phyloP scores from a whole-genome alignment of 2,113 vertebrate species.

The Stigmatopora nigra region DNA sequence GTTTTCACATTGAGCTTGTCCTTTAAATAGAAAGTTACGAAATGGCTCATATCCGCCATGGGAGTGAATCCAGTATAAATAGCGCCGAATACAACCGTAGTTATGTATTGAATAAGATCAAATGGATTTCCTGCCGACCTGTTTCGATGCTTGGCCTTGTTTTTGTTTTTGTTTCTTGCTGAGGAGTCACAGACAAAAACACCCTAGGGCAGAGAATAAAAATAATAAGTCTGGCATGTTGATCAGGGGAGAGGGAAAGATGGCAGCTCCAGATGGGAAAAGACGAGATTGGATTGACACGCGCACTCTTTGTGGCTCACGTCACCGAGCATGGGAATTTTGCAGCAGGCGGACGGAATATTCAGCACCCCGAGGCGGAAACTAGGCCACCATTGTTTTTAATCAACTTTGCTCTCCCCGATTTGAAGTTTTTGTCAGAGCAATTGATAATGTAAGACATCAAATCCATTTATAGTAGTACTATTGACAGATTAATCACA shows the following conservation, averaged over 20 bases:
- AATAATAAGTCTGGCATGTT: conserved; percentile 11
- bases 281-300: conserved; percentile 30
- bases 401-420: background rate
- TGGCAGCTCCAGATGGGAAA: conserved; percentile 16
- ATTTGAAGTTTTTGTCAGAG: no score
- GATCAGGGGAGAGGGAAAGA: background rate
- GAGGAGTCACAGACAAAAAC: conserved; percentile 3
- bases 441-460: no score
- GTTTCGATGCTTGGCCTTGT: background rate
- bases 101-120: conserved; percentile 1
- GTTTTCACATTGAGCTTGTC: background rate
- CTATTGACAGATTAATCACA: no score
- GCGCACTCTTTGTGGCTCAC: conserved; percentile 57
- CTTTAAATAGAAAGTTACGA: background rate
- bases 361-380: conserved; percentile 55
- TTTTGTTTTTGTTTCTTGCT: background rate
- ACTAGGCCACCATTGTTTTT: conserved; percentile 32
- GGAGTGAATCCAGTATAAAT: background rate
- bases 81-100: background rate
- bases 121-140: conserved; percentile 1
- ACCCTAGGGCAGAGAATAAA: conserved; percentile 1
- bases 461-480: no score
- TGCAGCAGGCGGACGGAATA: conserved; percentile 56
- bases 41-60: background rate
- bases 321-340: conserved; percentile 44